Evolutionary conservation across 2,888 invertebrate genomes (phyloP), one percentile per base, ranked within the genome.

Genomic region (Criorhina ranunculi): DNA sequence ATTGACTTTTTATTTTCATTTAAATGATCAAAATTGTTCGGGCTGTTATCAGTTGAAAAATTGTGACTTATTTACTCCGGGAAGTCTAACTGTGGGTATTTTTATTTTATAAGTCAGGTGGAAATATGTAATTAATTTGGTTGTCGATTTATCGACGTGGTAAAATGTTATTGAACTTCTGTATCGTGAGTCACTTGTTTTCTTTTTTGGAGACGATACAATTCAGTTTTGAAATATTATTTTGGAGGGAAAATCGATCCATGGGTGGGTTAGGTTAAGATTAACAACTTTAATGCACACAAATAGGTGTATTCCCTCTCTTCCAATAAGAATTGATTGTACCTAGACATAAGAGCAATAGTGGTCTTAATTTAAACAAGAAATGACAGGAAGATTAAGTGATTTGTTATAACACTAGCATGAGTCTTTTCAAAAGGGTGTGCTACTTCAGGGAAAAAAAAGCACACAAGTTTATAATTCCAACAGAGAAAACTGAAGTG

Each of bases 51-150:
- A 29, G 49, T 17, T 15, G 24, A n/a, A 62, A 31, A 19, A 12
- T 24, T 51, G 6, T 29, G 29, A 59, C 8, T 59, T 29, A 24
- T 4, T 24, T 24, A 17, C n/a, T 37, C 15, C 12, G 31, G 60
- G 51, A 51, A 72, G 60, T 60, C 49, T 12, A 49, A 31, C 1
- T 15, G 33, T 24, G n/a, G 8, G 40, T 8, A 7, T 9, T 35
- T 67, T 42, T 55, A 5, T 29, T 55, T 37, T 62, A 37, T n/a
- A 29, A 29, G 11, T 15, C 62, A 73, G 62, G 73, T 73, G 42
- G 46, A 59, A 53, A 44, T 42, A 55, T 42, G 40, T 53, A 12
- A 53, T 62, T 60, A 40, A 53, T 53, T 24, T 29, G 72, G 53
- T 51, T 62, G 19, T 9, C 33, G n/a, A n/a, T n/a, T 4, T 60